Base-by-base conservation (phyloP, 1,140 invertebrate genomes). In the Wasmannia auropunctata region DNA sequence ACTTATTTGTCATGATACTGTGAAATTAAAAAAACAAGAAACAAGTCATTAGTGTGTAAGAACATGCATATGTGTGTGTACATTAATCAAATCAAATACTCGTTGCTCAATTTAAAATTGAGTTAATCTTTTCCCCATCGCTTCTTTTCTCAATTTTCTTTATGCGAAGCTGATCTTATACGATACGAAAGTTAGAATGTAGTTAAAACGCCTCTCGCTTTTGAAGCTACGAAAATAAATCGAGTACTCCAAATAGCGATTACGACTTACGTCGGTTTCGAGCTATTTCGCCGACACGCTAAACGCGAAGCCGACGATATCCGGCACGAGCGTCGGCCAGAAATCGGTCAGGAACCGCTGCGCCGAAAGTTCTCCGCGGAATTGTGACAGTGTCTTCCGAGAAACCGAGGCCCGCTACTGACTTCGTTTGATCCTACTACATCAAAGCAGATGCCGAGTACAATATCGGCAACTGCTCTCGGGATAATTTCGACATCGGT, bases 161-260 rank as follows among this genome's bases (percentile, higher is more conserved):
- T 7, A 51, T 19, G 16, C 3, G 22, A 19, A 67, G 22, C 31
- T 49, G 76, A 80, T 79, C 14, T 65, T 19, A n/a, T n/a, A 11
- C 79, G 65, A 72, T 34, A 34, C 34, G 37, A 40, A 40, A 77
- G 49, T 60, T 65, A 49, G 25, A 70, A 49, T 70, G 37, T 81
- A 81, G 43, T 37, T 14, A 0, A 69, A 67, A 40, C 49, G 14
- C 22, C 16, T 63, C 56, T 56, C 76, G 75, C 87, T 65, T 70
- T 46, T 40, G 63, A 60, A 67, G 87, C 72, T 86, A 87, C 88
- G 51, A 89, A 89, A 89, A 89, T 89, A 89, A 89, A 89, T 89
- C 76, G 34, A 46, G 58, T 54, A 89, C 88, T 89, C 63, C 46
- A 56, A 89, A 89, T 89, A 89, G 87, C 88, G 80, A 87, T 85